Base-by-base conservation (phyloP, 1,140 invertebrate genomes). In the Lucilia sericata region DNA sequence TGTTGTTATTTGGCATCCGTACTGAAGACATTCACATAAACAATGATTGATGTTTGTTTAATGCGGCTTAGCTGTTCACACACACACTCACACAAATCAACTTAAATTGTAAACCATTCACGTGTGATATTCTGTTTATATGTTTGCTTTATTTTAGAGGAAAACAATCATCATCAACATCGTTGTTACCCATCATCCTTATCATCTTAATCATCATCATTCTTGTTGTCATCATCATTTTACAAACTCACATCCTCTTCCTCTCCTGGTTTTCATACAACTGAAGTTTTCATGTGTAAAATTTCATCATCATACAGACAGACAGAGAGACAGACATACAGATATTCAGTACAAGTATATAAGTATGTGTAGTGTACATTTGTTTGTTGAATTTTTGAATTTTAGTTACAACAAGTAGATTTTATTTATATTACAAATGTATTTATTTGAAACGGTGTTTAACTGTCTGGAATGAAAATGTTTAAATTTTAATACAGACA, bases 401-500 rank as follows among this genome's bases (percentile, higher is more conserved):
- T 19, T 70, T 21, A 60, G 65, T 70, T 70, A 70, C 65, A 42
- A 42, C 42, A 70, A 70, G 65, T 70, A 21, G 65, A 25, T 70
- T 70, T 70, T 12, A 21, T 21, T 42, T 42, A 42, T 42, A 42
- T 42, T 42, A 2, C 42, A 42, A 70, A 70, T 70, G 65, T 21
- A 70, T 70, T 60, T 60, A 60, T 60, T 21, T 70, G 65, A 70
- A 70, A 70, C 65, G 65, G 65, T 70, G 65, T 70, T 70, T 70
- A 70, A 70, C 65, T 70, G 65, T 70, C n/a, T 70, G 65, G 65
- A 70, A 70, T 70, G 65, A 70, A 70, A 70, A 70, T 70, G 55
- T 70, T 70, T 19, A 70, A 70, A 25, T 70, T 70, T 70, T 70
- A 19, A 70, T 12, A 70, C 55, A 60, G n/a, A 60, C 51, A n/a